These are phyloP conservation scores for Trinectes maculatus DNA, from an alignment of 2,113 vertebrate genomes.

Conservation along the genomic window DNA sequence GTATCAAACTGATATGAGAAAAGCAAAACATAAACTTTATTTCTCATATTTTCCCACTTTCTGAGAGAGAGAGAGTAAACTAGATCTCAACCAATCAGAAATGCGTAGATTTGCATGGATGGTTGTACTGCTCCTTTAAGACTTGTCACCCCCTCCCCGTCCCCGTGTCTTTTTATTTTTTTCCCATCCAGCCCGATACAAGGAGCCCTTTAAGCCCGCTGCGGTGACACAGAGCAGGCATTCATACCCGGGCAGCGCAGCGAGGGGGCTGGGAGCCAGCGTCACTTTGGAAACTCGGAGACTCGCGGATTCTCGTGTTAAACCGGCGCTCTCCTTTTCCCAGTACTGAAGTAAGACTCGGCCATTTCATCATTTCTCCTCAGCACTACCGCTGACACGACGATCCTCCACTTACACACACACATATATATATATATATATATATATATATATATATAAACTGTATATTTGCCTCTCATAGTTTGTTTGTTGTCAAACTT, in stretches of 20 bases:
- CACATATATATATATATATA: too few relatives aligned
- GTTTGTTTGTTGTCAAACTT: too few relatives aligned
- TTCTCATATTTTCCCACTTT: neutral
- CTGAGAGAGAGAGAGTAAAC: neutral
- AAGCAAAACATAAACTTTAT: neutral
- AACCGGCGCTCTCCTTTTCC: constrained; percentile 77
- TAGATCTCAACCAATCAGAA: constrained; percentile 67
- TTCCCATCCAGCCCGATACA: constrained; percentile 68
- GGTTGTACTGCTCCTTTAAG: constrained; percentile 79
- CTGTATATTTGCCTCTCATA: too few relatives aligned
- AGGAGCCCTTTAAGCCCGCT: constrained; percentile 84
- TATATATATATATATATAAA: too few relatives aligned
- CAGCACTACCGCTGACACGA: neutral
- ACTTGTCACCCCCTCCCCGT: constrained; percentile 36
- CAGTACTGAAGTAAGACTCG: constrained; percentile 81
- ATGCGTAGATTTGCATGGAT: neutral
- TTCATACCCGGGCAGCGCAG: constrained; percentile 80
- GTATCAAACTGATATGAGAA: neutral
- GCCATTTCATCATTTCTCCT: constrained; percentile 39
- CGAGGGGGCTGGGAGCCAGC: constrained; percentile 79
- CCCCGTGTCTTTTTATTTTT: constrained; percentile 61
- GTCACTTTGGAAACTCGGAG: constrained; percentile 77
- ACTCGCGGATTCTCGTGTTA: constrained; percentile 78
- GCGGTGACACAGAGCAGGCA: constrained; percentile 83
- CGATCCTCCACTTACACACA: too few relatives aligned